phyloP scores from a whole-genome alignment of 2,888 invertebrate species.

The Rosalia funebris region DNA sequence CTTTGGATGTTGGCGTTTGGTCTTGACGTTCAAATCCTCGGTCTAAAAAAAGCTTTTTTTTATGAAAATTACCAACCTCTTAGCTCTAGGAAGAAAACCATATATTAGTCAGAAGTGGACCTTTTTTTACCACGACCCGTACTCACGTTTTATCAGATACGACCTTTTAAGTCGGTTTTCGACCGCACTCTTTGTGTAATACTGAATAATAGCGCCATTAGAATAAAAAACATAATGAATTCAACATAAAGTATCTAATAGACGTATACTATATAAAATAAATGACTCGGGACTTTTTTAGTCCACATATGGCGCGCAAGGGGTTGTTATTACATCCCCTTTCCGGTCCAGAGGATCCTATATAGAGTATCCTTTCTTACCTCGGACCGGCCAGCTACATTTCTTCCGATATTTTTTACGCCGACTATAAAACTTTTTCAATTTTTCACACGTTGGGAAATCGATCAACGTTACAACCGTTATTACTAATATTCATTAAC shows the following conservation, averaged over 20 bases:
- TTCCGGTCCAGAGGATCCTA: conserved; percentile 49
- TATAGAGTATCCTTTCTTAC: conserved; percentile 19
- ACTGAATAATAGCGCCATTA: conserved; percentile 13
- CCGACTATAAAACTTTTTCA: conserved; percentile 12
- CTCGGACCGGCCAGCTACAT: neutral
- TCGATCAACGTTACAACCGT: conserved; percentile 13
- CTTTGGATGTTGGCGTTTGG: too few relatives aligned
- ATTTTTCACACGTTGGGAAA: conserved; percentile 18
- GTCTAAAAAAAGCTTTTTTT: too few relatives aligned
- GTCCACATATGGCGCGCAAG: conserved; percentile 58
- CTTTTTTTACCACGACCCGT: too few relatives aligned
- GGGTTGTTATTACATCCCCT: conserved; percentile 60
- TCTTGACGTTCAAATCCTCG: too few relatives aligned
- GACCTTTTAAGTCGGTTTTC: neutral
- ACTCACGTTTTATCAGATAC: neutral
- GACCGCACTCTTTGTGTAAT: neutral
- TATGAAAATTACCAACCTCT: too few relatives aligned
- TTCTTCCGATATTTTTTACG: conserved; percentile 1
- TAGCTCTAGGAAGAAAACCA: too few relatives aligned
- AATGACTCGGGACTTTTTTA: conserved; percentile 51
- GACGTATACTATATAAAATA: conserved; percentile 41
- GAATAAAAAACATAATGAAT: conserved; percentile 34
- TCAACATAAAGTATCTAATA: conserved; percentile 37
- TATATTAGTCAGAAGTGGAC: too few relatives aligned
- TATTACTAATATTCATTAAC: conserved; percentile 15